Conservation (phyloP, 2,113 vertebrate genomes). For the Hippoglossus stenolepis region DNA sequence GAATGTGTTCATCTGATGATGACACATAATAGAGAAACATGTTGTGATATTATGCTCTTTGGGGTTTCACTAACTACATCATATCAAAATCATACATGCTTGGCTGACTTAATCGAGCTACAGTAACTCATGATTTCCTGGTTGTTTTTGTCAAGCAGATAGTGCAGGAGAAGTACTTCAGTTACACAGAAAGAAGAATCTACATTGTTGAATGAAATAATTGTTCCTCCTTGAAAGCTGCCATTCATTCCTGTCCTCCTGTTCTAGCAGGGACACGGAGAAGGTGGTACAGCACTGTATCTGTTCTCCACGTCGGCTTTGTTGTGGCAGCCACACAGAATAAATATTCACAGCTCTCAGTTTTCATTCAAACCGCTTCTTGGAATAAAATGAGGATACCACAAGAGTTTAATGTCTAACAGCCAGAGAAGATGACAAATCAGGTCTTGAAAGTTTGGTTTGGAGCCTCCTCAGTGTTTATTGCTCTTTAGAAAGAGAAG, state of each 20-base stretch:
- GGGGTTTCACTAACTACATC: too few relatives aligned
- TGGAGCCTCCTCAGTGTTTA: not conserved
- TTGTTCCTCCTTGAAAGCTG: too few relatives aligned
- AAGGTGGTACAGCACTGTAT: not conserved
- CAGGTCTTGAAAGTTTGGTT: not conserved
- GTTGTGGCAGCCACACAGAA: not conserved
- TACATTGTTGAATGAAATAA: too few relatives aligned
- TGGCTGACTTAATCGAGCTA: too few relatives aligned
- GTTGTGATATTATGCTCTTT: too few relatives aligned
- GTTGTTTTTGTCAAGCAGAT: too few relatives aligned
- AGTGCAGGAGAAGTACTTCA: too few relatives aligned
- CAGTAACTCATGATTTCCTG: too few relatives aligned
- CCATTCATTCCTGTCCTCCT: not conserved
- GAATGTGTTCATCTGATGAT: too few relatives aligned
- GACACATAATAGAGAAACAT: too few relatives aligned
- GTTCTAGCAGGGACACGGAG: not conserved
- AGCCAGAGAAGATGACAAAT: conserved; percentile 4
- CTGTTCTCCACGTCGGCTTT: not conserved
- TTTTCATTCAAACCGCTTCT: not conserved
- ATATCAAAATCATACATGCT: too few relatives aligned
- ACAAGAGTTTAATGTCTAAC: not conserved
- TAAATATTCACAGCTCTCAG: not conserved
- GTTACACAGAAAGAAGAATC: too few relatives aligned
- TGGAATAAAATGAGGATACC: not conserved
- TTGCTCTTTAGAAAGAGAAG: not conserved